phyloP scores from a whole-genome alignment of 2,113 vertebrate species.

The Ivindomyrus marchei region DNA sequence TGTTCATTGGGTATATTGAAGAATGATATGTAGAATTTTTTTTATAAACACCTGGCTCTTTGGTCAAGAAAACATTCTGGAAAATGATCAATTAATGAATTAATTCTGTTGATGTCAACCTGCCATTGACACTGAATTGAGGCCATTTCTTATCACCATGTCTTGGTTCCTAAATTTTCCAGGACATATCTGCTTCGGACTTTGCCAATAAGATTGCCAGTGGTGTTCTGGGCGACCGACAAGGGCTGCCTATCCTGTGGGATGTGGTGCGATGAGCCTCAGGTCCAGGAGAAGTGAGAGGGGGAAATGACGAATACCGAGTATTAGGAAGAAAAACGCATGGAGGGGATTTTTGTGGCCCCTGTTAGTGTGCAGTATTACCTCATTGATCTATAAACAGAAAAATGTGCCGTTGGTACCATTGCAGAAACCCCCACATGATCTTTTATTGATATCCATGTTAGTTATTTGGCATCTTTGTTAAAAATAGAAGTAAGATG shows the following conservation, averaged over 20 bases:
- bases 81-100: not conserved
- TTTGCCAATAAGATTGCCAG: not conserved
- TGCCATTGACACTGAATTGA: not conserved
- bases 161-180: not conserved
- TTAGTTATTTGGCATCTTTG: not conserved
- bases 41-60: not conserved
- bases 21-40: not conserved
- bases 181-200: not conserved
- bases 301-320: not conserved
- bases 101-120: not conserved
- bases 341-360: not conserved
- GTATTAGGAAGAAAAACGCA: not conserved
- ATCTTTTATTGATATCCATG: not conserved
- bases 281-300: not conserved
- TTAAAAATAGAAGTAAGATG: not conserved
- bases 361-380: not conserved
- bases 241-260: not conserved
- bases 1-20: not conserved
- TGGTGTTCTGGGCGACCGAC: not conserved
- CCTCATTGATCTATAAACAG: not conserved
- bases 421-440: not conserved
- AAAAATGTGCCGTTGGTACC: not conserved
- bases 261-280: not conserved
- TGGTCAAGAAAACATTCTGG: not conserved
- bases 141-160: not conserved